Evolutionary conservation across 2,888 invertebrate species (phyloP), one percentile per base, ranked within the genome.

Genomic region (Drymonia ruficornis): DNA sequence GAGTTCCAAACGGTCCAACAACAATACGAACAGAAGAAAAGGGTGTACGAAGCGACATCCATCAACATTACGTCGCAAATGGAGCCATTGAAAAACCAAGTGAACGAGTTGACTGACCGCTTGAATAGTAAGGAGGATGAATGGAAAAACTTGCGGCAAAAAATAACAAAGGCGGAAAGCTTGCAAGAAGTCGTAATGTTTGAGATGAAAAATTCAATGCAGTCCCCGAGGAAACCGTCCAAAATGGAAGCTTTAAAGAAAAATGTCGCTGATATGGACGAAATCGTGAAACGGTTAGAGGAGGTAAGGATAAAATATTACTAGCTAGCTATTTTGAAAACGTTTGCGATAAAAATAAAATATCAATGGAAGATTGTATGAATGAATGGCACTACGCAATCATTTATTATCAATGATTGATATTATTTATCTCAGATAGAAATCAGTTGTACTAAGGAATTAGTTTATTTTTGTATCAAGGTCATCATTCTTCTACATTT

Each of bases 21-120:
- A 68, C 94, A 94, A 66, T 95, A 95, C 78, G 95, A 96, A 67
- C 94, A 95, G 70, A 95, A 94, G 85, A 96, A 96, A 81, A 80
- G 93, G 62, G 82, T 94, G 23, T 96, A 95, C 77, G 96, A 96
- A 78, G 94, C 95, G 4, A 93, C 94, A 52, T 93, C 94, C 28
- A 92, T 92, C 67, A 93, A 93, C 70, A 89, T 93, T 64, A 88
- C 90, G 13, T 91, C 93, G 1, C 93, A 94, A 82, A 89, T 93
- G 87, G 93, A 94, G 59, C 94, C 94, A 59, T 72, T 94, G 18
- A 93, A 93, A 67, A 88, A 89, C 54, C 86, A 89, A 73, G 93
- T 94, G 49, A 91, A 93, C 59, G 91, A 93, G 67, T 77, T 94
- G 62, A 91, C 92, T 57, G 92, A 93, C 58, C 85, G 86, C 51